Conservation (phyloP, 2,888 invertebrate genomes). For the Formica aserva region DNA sequence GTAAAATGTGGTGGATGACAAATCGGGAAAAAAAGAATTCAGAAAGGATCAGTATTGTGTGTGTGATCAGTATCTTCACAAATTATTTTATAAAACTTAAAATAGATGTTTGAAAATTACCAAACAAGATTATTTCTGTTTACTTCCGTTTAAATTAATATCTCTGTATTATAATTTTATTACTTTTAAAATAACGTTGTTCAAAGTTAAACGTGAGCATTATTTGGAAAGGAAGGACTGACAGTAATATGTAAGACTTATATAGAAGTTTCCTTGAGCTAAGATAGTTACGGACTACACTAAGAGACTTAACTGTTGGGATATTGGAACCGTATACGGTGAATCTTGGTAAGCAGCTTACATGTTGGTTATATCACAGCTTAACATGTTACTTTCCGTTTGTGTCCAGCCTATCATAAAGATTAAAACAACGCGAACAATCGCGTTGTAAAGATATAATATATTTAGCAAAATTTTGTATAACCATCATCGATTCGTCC, state of each 20-base stretch:
- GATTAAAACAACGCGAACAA: slow-evolving; percentile 8
- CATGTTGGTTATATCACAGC: slow-evolving; percentile 37
- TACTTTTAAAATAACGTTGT: not conserved
- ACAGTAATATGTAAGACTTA: slow-evolving; percentile 28
- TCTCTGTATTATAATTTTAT: not conserved
- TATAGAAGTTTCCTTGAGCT: slow-evolving; percentile 27
- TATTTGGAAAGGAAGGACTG: not conserved
- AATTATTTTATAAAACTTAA: not conserved
- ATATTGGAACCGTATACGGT: slow-evolving; percentile 43
- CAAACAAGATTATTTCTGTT: not conserved
- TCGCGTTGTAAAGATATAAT: not conserved
- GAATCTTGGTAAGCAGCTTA: slow-evolving; percentile 54
- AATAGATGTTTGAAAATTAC: not conserved
- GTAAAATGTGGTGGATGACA: not conserved
- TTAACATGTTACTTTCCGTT: slow-evolving; percentile 48
- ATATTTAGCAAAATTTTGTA: not conserved
- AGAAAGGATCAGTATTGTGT: not conserved
- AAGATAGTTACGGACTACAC: slow-evolving; percentile 28
- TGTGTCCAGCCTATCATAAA: slow-evolving; percentile 43
- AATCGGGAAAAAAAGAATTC: not conserved
- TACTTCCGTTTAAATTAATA: not conserved
- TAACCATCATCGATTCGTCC: not conserved
- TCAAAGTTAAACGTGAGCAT: slow-evolving; percentile 9
- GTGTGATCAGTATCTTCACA: slow-evolving; percentile 10
- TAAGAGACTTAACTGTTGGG: slow-evolving; percentile 47